Evolutionary conservation across 2,888 invertebrate species (phyloP).

Genomic region (Fissipunctia ypsillon): DNA sequence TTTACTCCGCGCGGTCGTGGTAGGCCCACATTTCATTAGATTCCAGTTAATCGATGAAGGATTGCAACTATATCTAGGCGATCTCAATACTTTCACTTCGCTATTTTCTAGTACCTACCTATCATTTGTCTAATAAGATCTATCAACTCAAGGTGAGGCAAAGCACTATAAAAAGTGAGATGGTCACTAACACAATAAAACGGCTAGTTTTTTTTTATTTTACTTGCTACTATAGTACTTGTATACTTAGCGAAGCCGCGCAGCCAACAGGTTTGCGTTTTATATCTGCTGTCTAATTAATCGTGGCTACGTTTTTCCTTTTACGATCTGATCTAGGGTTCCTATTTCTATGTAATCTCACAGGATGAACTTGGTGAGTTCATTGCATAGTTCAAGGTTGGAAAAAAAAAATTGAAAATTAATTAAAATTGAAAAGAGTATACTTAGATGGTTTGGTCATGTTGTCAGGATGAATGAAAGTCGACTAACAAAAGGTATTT

Average conservation of each 20-base stretch:
- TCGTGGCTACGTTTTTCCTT: slow-evolving; percentile 34
- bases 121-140: slow-evolving; percentile 12
- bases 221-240: slow-evolving; percentile 36
- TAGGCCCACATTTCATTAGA: neutral
- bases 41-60: neutral
- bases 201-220: slow-evolving; percentile 26
- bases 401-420: no score
- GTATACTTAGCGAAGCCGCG: slow-evolving; percentile 4
- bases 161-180: slow-evolving; percentile 35
- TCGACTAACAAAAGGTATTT: no score
- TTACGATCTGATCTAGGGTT: slow-evolving; percentile 24
- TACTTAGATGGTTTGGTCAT: no score
- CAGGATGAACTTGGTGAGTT: slow-evolving; percentile 2
- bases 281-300: slow-evolving; percentile 42
- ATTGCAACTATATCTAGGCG: neutral
- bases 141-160: slow-evolving; percentile 41
- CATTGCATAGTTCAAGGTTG: slow-evolving; percentile 16
- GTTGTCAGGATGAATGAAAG: no score
- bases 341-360: slow-evolving; percentile 21
- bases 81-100: slow-evolving; percentile 13
- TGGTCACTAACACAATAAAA: slow-evolving; percentile 29
- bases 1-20: neutral
- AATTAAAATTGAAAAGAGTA: no score
- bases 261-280: slow-evolving; percentile 46
- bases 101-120: slow-evolving; percentile 5